Evolutionary conservation across 1,140 invertebrate genomes (phyloP).

Genomic region (Drosophila lacteicornis): DNA sequence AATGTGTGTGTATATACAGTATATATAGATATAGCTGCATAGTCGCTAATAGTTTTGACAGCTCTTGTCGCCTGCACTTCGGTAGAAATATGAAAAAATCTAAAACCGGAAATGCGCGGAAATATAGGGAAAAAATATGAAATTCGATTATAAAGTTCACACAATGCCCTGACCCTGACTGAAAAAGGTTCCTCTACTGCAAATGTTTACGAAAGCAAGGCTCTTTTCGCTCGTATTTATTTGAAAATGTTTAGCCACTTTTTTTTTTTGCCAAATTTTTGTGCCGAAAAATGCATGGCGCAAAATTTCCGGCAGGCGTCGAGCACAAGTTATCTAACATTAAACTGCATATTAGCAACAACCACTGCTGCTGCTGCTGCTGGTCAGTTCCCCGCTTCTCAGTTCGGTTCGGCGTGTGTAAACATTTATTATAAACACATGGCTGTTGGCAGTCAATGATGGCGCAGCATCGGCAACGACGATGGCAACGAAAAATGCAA

Average conservation of each 20-base stretch:
- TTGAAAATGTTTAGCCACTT: slow-evolving; percentile 7
- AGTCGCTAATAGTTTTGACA: slow-evolving; percentile 78
- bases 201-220: slow-evolving; percentile 37
- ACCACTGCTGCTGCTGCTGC: slow-evolving; percentile 20
- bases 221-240: slow-evolving; percentile 28
- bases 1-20: slow-evolving; percentile 14
- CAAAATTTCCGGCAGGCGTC: slow-evolving; percentile 53
- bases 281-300: slow-evolving; percentile 6
- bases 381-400: slow-evolving; percentile 17
- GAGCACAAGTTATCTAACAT: slow-evolving; percentile 68
- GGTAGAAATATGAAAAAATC: slow-evolving; percentile 31
- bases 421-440: slow-evolving; percentile 82
- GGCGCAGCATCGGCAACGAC: slow-evolving; percentile 13
- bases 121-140: neutral
- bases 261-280: slow-evolving; percentile 18
- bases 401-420: slow-evolving; percentile 44
- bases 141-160: slow-evolving; percentile 48
- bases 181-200: slow-evolving; percentile 26
- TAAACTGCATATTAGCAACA: slow-evolving; percentile 67
- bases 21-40: slow-evolving; percentile 20
- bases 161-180: slow-evolving; percentile 62
- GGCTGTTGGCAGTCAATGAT: slow-evolving; percentile 47
- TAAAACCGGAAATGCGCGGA: slow-evolving; percentile 37
- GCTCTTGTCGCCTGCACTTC: slow-evolving; percentile 68
- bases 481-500: slow-evolving; percentile 33